These are phyloP conservation scores for Heliconius hewitsoni DNA, from an alignment of 1,140 invertebrate species.

Conservation along the genomic window DNA sequence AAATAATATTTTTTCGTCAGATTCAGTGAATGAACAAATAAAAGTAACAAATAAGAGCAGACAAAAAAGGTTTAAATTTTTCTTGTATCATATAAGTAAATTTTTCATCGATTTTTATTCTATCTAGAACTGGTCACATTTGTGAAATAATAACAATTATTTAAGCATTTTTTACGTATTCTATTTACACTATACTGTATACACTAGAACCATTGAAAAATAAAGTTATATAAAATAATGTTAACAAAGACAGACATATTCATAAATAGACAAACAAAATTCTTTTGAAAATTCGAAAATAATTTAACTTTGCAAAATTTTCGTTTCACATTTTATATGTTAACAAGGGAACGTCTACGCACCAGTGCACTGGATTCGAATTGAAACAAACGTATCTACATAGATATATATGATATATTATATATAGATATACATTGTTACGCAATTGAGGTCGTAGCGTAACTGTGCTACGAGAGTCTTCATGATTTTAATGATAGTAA, in stretches of 20 bases:
- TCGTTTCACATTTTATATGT: constrained; percentile 2
- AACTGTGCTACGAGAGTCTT: background rate
- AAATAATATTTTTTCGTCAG: too few species aligned
- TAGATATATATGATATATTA: background rate
- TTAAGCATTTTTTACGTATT: background rate
- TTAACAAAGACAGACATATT: background rate
- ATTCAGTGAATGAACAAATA: too few species aligned
- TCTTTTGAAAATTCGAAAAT: background rate
- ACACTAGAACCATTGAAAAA: background rate
- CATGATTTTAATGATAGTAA: background rate
- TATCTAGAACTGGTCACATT: too few species aligned
- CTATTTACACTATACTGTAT: too few species aligned
- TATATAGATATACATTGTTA: background rate
- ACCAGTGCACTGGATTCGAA: background rate
- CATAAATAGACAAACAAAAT: background rate
- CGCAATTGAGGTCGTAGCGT: constrained; percentile 5
- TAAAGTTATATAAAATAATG: background rate
- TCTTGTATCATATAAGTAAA: too few species aligned
- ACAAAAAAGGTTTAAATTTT: too few species aligned
- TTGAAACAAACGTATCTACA: background rate
- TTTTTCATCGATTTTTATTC: too few species aligned
- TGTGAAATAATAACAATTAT: background rate
- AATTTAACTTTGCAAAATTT: background rate
- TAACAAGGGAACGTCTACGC: background rate
- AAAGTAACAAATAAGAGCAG: too few species aligned